Evolutionary conservation across 2,888 invertebrate genomes (phyloP), one percentile per base, ranked within the genome.

Genomic region (Torymus texanus): DNA sequence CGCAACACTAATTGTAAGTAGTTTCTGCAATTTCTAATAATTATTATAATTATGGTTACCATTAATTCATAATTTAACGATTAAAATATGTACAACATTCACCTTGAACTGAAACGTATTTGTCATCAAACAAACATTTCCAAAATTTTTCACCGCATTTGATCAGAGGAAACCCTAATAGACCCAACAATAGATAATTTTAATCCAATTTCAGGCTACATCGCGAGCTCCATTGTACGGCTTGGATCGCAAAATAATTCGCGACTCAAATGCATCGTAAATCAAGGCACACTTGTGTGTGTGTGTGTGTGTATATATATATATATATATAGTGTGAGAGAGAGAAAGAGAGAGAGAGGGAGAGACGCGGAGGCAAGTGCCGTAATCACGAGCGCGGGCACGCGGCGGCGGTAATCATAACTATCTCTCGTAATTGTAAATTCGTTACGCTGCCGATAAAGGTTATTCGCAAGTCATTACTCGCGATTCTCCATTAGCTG

Each of bases 381-480:
- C 78, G 78, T 84, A 85, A 85, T 84, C 84, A 83, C 83, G 81
- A 83, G 80, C 73, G 41, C 41, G 41, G 41, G 41, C 41, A 41
- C 41, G 41, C 78, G 78, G 65, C 61, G 41, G 79, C 61, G 41
- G 80, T 78, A 87, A 88, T 87, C 88, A 89, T 87, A 88, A 87
- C 86, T 85, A 75, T 87, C 85, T 82, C 82, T 85, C 85, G 88
- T 88, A 87, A 89, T 88, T 88, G 88, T 86, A 86, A 87, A 88
- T 89, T 89, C 85, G 89, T 87, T 87, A 88, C 86, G 88, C 86
- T 84, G 85, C 85, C 87, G 85, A 88, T 88, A 87, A 86, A 87
- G 87, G 84, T 86, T 86, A 86, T 87, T 88, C 85, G 86, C 87
- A 83, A 87, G 85, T 88, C 86, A 88, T 88, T 89, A 87, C 85